phyloP scores from a whole-genome alignment of 2,888 invertebrate species.

The Drosophila lacicola region DNA sequence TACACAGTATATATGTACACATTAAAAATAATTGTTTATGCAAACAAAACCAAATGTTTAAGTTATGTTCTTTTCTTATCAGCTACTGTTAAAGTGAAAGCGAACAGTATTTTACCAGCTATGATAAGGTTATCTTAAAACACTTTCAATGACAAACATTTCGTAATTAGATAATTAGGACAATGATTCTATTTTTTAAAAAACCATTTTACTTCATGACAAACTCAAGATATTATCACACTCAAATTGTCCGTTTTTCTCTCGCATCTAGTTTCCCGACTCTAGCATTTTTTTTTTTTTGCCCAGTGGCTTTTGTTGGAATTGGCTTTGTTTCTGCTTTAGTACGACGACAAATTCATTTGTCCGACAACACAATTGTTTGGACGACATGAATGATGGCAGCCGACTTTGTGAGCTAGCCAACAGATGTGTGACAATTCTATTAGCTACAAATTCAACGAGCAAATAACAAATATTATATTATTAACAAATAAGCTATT shows the following conservation, averaged over 20 bases:
- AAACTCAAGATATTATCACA: constrained; percentile 8
- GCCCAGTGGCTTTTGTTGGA: constrained; percentile 53
- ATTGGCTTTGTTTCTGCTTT: constrained; percentile 71
- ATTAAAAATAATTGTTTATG: neutral
- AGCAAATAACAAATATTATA: constrained; percentile 42
- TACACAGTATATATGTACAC: neutral
- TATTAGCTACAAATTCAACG: constrained; percentile 71
- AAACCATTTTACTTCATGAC: constrained; percentile 13
- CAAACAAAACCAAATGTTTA: constrained; percentile 2
- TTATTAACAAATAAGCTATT: neutral
- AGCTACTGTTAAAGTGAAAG: neutral
- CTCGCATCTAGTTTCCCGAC: constrained; percentile 20
- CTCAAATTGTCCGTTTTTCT: neutral
- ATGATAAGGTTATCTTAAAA: constrained; percentile 2
- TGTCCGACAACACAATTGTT: constrained; percentile 75
- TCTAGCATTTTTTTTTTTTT: constrained; percentile 2
- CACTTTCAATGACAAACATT: neutral
- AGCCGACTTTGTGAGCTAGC: constrained; percentile 19
- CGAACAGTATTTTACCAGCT: neutral
- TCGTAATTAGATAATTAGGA: neutral
- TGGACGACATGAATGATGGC: constrained; percentile 68
- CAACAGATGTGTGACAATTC: constrained; percentile 71
- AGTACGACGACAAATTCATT: constrained; percentile 74
- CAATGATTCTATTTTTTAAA: neutral
- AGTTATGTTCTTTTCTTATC: constrained; percentile 6